phyloP scores from a whole-genome alignment of 2,113 vertebrate species.

The Dermatemys mawii region DNA sequence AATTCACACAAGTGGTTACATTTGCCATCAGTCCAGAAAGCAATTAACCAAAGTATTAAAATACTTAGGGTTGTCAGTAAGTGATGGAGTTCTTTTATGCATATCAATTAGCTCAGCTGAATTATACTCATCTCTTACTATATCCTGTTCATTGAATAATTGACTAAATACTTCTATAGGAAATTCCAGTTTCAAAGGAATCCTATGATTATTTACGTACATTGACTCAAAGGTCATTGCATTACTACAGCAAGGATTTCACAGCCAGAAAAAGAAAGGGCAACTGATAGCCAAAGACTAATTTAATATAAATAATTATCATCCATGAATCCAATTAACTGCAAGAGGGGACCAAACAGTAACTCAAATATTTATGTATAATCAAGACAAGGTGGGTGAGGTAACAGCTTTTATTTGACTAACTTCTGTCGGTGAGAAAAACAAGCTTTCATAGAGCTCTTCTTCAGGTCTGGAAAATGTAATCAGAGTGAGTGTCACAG shows the following conservation, averaged over 20 bases:
- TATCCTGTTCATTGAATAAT: not conserved
- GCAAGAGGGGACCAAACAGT: not conserved
- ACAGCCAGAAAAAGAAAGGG: not conserved
- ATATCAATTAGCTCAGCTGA: rapidly evolving
- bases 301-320: not conserved
- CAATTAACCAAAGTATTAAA: not conserved
- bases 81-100: not conserved
- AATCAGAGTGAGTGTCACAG: no score
- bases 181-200: not conserved
- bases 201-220: rapidly evolving
- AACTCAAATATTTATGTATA: not conserved
- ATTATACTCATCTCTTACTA: rapidly evolving
- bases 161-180: not conserved
- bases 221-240: not conserved
- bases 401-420: no score
- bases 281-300: not conserved
- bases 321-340: not conserved
- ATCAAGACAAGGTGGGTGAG: not conserved
- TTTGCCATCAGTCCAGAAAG: not conserved
- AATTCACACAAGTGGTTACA: not conserved
- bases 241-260: rapidly evolving
- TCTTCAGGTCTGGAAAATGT: no score
- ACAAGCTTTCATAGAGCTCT: no score
- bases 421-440: no score
- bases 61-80: not conserved